Evolutionary conservation across 2,113 vertebrate genomes (phyloP).

Genomic region (Neolamprologus fasciatus): DNA sequence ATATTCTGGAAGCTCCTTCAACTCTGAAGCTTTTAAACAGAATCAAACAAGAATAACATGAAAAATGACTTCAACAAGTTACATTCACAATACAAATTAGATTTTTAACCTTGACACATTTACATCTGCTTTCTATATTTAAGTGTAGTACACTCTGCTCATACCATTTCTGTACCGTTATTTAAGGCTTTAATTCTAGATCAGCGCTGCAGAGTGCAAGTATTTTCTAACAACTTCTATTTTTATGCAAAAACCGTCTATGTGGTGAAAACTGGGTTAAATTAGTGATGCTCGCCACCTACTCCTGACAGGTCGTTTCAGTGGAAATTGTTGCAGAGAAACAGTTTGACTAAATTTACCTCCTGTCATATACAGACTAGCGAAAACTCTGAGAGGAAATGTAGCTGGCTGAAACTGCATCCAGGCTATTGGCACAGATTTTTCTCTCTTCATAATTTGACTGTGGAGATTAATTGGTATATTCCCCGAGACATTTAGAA

Average conservation of each 20-base stretch:
- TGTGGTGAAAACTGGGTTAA: neutral
- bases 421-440: neutral
- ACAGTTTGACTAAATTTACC: neutral
- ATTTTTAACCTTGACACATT: neutral
- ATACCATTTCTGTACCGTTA: neutral
- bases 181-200: neutral
- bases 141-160: neutral
- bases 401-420: neutral
- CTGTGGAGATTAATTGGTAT: neutral
- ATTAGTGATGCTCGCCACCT: neutral
- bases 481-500: neutral
- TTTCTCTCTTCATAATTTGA: neutral
- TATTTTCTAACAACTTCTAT: neutral
- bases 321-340: neutral
- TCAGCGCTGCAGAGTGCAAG: neutral
- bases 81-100: neutral
- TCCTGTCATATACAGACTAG: neutral
- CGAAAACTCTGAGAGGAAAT: neutral
- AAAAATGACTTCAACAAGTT: neutral
- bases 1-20: neutral
- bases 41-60: neutral
- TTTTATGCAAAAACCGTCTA: neutral
- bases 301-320: neutral
- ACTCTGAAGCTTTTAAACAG: neutral
- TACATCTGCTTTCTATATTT: neutral